Evolutionary conservation across 2,113 vertebrate genomes (phyloP), one percentile per base, ranked within the genome.

Genomic region (Orycteropus afer): DNA sequence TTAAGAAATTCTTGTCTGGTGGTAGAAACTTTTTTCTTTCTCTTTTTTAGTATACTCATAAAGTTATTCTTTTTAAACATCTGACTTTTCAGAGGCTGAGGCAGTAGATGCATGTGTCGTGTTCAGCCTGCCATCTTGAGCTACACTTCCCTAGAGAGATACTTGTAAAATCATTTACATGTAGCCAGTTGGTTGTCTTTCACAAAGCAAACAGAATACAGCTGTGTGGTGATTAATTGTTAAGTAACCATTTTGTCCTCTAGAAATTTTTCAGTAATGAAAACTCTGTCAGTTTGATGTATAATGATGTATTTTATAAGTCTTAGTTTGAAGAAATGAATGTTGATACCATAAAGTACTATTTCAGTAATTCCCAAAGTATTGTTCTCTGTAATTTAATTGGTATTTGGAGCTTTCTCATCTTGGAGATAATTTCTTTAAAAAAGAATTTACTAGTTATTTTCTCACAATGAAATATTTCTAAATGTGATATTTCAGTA

Each of bases 241-340:
- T 74, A 93, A 79, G 57, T 57, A 90, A 79, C 55, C 69, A 78
- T 80, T 86, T 32, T 89, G 51, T 42, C 42, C 29, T 83, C 74
- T 91, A 42, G 40, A 78, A 95, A 82, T 76, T 18, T 91, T 76
- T 86, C 84, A 93, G 14, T 69, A 67, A 92, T 76, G 74, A 77
- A 89, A 87, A 87, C 17, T 42, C 20, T 63, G 4, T 67, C 20
- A 32, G 4, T 73, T 37, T 77, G 80, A 14, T 89, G 14, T 86
- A 40, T 61, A 42, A 22, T 79, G 22, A 77, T 93, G 14, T 8
- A 86, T 67, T 90, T 53, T 79, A 76, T 67, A 80, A 47, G 20
- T 42, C 45, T 93, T 77, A 51, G 63, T 93, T 87, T 27, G 27
- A 95, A 92, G 7, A 89, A 87, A 88, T 47, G 51, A 95, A 74